phyloP scores from a whole-genome alignment of 2,797 vertebrate species.

The Hypotaenidia philippensis region DNA sequence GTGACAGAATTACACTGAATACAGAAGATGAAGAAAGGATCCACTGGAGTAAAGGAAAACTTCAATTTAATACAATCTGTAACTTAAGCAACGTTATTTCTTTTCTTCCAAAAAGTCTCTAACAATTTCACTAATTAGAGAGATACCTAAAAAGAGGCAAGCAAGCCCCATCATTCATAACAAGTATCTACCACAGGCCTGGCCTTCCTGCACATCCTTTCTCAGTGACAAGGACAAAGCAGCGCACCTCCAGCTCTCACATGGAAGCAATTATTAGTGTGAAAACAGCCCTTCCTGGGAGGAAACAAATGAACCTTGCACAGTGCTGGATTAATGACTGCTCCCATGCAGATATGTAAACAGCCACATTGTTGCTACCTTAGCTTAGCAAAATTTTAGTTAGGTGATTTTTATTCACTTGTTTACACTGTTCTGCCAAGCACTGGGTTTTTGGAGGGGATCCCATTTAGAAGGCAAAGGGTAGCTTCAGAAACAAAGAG shows the following conservation, averaged over 20 bases:
- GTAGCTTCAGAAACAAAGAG: background rate
- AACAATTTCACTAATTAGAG: background rate
- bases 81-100: background rate
- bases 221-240: background rate
- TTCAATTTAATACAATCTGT: background rate
- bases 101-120: background rate
- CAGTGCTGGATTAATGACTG: background rate
- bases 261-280: background rate
- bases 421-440: background rate
- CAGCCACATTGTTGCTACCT: conserved; percentile 1
- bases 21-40: background rate
- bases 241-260: background rate
- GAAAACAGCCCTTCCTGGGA: background rate
- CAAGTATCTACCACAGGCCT: background rate
- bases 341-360: background rate
- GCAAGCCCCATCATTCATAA: background rate
- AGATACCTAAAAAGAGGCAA: background rate
- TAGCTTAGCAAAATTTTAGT: background rate
- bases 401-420: background rate
- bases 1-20: background rate
- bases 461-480: background rate
- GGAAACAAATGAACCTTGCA: background rate
- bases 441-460: background rate
- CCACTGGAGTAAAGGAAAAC: background rate
- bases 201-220: background rate